Conservation (phyloP, 1,140 invertebrate genomes). For the Rhyzopertha dominica region DNA sequence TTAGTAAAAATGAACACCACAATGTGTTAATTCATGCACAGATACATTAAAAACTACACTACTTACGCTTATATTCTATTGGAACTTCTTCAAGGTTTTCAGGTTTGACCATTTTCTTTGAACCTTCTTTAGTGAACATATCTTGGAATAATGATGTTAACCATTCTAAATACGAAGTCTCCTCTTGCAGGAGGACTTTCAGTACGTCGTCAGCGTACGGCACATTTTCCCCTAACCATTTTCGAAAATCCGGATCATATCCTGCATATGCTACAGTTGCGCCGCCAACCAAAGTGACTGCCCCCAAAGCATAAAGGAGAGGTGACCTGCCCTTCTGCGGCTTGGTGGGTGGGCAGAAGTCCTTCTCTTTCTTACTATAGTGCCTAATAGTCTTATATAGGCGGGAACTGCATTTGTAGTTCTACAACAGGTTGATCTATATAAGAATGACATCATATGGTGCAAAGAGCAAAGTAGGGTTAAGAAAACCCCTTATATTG, state of each 20-base stretch:
- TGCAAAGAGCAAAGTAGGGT: not conserved
- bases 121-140: not conserved
- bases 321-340: slow-evolving; percentile 31
- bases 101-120: slow-evolving; percentile 14
- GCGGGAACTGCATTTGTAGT: slow-evolving; percentile 3
- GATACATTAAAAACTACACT: too few relatives aligned
- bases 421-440: not conserved
- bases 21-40: too few relatives aligned
- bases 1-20: too few relatives aligned
- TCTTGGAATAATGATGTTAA: not conserved
- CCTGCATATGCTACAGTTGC: slow-evolving; percentile 62
- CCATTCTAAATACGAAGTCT: too few relatives aligned
- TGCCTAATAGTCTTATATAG: slow-evolving; percentile 14
- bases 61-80: slow-evolving; percentile 35
- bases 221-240: slow-evolving; percentile 58
- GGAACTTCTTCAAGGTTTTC: slow-evolving; percentile 17
- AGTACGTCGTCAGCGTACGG: slow-evolving; percentile 63
- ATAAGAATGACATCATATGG: slow-evolving; percentile 1
- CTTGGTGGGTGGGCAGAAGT: slow-evolving; percentile 25
- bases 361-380: slow-evolving; percentile 18
- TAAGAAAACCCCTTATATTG: not conserved
- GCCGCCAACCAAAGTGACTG: slow-evolving; percentile 50
- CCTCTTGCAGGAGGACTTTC: slow-evolving; percentile 62
- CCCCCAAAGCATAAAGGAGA: slow-evolving; percentile 33
- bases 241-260: slow-evolving; percentile 62